Percentiles rank a stretch among this genome's conserved stretches.
Conservation (phyloP, 1,140 invertebrate genomes). For the Drosophila insularis region DNA sequence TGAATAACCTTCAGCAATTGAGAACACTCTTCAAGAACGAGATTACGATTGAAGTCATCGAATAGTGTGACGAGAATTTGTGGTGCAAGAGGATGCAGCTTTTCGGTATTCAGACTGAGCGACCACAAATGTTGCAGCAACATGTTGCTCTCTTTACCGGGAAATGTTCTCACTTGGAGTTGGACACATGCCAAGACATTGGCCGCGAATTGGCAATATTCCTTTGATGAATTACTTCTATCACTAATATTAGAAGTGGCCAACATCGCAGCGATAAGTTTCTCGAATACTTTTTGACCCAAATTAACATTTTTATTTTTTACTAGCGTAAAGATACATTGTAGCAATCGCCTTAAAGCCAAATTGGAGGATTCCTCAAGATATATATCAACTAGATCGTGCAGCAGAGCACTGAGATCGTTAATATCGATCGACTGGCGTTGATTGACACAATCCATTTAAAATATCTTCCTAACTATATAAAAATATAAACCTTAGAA, state of each 20-base stretch:
- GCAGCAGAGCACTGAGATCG: not conserved
- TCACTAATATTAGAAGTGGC: not conserved
- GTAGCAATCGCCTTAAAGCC: not conserved
- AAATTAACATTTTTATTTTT: not conserved
- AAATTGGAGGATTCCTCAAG: not conserved
- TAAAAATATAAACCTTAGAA: no score
- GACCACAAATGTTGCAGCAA: not conserved
- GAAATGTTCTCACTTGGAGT: not conserved
- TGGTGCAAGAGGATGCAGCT: not conserved
- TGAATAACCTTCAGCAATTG: slow-evolving; percentile 40
- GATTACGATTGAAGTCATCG: not conserved
- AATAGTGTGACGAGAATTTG: not conserved
- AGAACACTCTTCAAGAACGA: slow-evolving; percentile 23
- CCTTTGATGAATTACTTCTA: not conserved
- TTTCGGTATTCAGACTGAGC: not conserved
- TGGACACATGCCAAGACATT: not conserved
- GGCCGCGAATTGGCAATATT: not conserved
- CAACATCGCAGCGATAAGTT: not conserved
- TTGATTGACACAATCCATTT: not conserved
- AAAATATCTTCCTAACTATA: not conserved
- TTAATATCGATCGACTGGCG: not conserved
- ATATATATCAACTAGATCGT: not conserved
- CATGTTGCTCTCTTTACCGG: not conserved
- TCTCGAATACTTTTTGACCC: not conserved
- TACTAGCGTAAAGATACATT: not conserved